Conservation (phyloP, 1,140 invertebrate species). For the Andricus grossulariae region DNA sequence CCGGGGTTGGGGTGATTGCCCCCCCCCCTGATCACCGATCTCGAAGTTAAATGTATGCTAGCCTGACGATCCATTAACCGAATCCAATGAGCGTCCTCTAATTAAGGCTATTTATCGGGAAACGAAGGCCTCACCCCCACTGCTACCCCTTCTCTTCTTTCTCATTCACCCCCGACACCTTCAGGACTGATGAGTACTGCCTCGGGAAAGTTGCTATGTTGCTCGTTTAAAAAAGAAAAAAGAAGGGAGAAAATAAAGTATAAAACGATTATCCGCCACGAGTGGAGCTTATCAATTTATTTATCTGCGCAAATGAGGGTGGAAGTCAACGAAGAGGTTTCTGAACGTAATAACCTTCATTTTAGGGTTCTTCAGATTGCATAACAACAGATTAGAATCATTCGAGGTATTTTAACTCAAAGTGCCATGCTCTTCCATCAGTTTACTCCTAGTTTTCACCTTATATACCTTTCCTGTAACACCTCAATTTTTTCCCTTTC, state of each 20-base stretch:
- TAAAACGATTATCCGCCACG: conserved; percentile 55
- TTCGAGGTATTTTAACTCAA: too few relatives aligned
- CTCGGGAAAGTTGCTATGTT: conserved; percentile 55
- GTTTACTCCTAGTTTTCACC: too few relatives aligned
- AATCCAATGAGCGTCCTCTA: conserved; percentile 59
- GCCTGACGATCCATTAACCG: conserved; percentile 62
- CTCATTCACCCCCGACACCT: conserved; percentile 32
- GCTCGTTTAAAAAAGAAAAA: conserved; percentile 44
- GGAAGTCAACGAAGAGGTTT: too few relatives aligned
- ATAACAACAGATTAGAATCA: too few relatives aligned
- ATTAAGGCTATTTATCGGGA: conserved; percentile 68
- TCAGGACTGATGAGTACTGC: conserved; percentile 52
- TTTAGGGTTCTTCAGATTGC: too few relatives aligned
- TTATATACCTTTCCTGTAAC: too few relatives aligned
- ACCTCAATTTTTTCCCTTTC: too few relatives aligned
- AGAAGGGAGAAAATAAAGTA: conserved; percentile 38
- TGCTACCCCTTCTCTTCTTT: conserved; percentile 35
- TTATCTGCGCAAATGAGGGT: too few relatives aligned
- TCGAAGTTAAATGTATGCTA: conserved; percentile 57
- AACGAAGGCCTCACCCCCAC: conserved; percentile 51
- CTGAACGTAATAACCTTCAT: too few relatives aligned
- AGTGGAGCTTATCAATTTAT: conserved; percentile 11
- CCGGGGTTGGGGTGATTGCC: background rate
- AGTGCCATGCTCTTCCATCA: too few relatives aligned
- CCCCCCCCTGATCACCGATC: conserved; percentile 51